These are phyloP conservation scores for Hypena proboscidalis DNA, from an alignment of 2,888 invertebrate species.

Conservation along the genomic window DNA sequence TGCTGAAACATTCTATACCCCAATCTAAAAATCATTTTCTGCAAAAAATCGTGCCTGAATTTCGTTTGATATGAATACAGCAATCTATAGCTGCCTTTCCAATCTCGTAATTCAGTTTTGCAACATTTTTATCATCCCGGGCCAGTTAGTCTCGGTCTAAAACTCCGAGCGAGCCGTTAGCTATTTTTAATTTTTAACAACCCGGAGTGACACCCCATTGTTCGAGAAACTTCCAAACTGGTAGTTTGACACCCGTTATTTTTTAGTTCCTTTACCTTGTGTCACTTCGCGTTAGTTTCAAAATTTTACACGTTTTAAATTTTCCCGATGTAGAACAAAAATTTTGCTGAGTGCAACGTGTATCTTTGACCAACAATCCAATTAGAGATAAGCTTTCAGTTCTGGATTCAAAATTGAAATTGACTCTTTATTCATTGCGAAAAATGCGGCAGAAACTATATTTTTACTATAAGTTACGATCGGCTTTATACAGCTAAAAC, in stretches of 20 bases:
- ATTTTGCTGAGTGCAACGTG: no score
- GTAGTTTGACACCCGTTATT: slow-evolving; percentile 15
- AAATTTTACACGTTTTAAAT: background rate
- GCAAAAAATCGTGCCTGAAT: background rate
- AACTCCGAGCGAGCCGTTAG: slow-evolving; percentile 7
- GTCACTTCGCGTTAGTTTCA: slow-evolving; percentile 12
- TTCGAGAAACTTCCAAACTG: slow-evolving; percentile 21
- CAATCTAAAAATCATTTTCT: no score
- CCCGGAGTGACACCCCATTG: slow-evolving; percentile 20
- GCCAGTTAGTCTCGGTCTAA: slow-evolving; percentile 3
- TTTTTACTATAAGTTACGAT: no score
- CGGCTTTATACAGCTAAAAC: no score
- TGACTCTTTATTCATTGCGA: no score
- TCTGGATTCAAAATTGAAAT: no score
- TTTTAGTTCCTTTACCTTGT: slow-evolving; percentile 16
- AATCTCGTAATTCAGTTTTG: slow-evolving; percentile 5
- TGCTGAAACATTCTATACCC: no score
- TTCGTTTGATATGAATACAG: background rate
- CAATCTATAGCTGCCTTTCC: slow-evolving; percentile 2
- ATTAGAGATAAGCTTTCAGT: no score
- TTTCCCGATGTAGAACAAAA: no score
- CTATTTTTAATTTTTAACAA: slow-evolving; percentile 32
- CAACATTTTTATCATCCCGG: background rate
- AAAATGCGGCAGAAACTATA: no score
- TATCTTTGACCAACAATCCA: background rate